Evolutionary conservation across 2,888 invertebrate species (phyloP), one percentile per base, ranked within the genome.

Genomic region (Hartigia nigra): DNA sequence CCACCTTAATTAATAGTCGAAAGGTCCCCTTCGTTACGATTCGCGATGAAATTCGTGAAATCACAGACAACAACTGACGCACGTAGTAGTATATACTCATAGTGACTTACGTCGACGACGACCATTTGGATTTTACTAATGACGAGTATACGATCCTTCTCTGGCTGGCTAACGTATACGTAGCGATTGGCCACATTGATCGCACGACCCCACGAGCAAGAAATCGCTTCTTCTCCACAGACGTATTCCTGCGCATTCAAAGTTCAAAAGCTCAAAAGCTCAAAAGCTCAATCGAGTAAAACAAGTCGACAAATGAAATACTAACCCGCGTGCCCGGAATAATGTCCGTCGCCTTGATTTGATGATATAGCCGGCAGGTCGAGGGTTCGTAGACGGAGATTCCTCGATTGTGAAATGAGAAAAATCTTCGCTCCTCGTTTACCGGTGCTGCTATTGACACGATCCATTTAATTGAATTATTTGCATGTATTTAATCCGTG

Each of bases 401-500:
- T 36, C 96, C 96, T 93, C 95, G 94, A 85, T 95, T 95, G 91
- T 96, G 95, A 91, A 96, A 96, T 14, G 95, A 95, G 88, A 96
- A 94, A 91, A 96, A 95, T 84, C 94, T 91, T n/a, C 94, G 92
- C 86, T 95, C 94, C 87, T 94, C 94, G 88, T 93, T 93, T 69
- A 93, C 92, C 1, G 94, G 92, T 80, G 93, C 94, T 94, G 88
- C 32, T 86, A 81, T 72, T 79, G 82, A 84, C 75, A 31, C 74
- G 34, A 74, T 32, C n/a, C 12, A 72, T 37, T 11, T 31, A 76
- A 76, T 76, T 55, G 70, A 81, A 69, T 39, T 39, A 23, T 14
- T 39, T 23, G 23, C 5, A 39, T 14, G 1, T 39, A 39, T 14
- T 39, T 39, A 14, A 39, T 14, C 14, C 1, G 23, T 4, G 14